phyloP scores from a whole-genome alignment of 2,888 invertebrate genomes.

The Hylaea fasciaria region DNA sequence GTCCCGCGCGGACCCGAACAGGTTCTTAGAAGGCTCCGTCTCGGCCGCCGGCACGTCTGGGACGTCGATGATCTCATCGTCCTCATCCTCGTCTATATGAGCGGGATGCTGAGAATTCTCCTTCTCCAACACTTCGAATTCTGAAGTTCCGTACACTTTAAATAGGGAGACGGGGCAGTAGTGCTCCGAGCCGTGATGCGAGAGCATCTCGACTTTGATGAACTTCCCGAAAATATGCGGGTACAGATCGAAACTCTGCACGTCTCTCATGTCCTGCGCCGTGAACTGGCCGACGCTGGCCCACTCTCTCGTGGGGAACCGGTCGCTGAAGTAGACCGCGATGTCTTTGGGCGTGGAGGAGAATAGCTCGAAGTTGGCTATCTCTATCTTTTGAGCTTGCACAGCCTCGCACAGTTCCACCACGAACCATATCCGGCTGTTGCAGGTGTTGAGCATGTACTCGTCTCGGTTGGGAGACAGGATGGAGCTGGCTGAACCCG shows the following conservation, averaged over 20 bases:
- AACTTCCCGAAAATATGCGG: conserved; percentile 95
- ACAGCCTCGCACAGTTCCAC: conserved; percentile 99
- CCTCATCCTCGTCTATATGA: conserved; percentile 87
- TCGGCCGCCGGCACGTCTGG: conserved; percentile 77
- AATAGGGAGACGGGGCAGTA: conserved; percentile 99
- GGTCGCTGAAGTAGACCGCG: conserved; percentile 93
- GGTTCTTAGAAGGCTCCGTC: conserved; percentile 86
- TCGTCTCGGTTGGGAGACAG: conserved; percentile 96
- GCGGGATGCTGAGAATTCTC: conserved; percentile 89
- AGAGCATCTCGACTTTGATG: conserved; percentile 95
- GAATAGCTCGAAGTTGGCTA: conserved; percentile 99
- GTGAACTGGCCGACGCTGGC: conserved; percentile 93
- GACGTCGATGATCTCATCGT: conserved; percentile 87
- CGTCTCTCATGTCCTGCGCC: conserved; percentile 93
- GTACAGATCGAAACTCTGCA: conserved; percentile 93
- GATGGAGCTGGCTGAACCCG: conserved; percentile 93
- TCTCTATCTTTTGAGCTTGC: conserved; percentile 96
- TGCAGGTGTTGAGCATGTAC: conserved; percentile 99
- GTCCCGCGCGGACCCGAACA: conserved; percentile 94
- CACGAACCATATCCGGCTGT: conserved; percentile 96
- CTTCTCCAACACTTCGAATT: conserved; percentile 94
- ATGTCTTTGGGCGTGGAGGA: conserved; percentile 98
- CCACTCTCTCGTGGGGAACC: conserved; percentile 97
- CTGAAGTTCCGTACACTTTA: conserved; percentile 96
- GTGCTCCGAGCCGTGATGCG: conserved; percentile 98